Conservation (phyloP, 2,888 invertebrate genomes). For the Trachelus tabidus region DNA sequence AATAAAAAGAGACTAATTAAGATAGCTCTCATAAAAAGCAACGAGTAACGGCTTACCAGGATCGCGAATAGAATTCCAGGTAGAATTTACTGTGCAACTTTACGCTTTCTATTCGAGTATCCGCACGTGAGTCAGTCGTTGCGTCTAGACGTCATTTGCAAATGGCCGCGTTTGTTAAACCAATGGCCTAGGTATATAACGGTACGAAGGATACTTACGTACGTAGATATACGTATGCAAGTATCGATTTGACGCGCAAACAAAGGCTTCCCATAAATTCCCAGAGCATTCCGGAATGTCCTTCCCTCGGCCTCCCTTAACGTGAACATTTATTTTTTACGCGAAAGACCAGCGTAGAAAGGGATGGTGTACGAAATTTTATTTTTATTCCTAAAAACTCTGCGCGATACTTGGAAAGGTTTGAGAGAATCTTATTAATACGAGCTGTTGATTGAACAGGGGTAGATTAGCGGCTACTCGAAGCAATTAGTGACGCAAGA, state of each 20-base stretch:
- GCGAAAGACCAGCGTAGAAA: background rate
- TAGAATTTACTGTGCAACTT: background rate
- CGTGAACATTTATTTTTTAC: background rate
- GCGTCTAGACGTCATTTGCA: background rate
- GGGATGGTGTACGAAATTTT: background rate
- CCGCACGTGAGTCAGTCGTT: background rate
- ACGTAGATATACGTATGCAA: slow-evolving; percentile 25
- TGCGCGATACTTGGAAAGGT: background rate
- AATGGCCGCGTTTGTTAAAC: slow-evolving; percentile 20
- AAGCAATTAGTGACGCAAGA: background rate
- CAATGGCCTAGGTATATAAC: slow-evolving; percentile 10
- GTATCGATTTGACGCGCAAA: slow-evolving; percentile 35
- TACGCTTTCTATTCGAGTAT: background rate
- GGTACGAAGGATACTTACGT: slow-evolving; percentile 16
- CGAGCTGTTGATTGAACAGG: background rate
- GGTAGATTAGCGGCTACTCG: background rate
- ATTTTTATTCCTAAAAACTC: background rate
- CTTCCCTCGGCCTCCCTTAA: background rate
- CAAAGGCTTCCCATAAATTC: background rate
- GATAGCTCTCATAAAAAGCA: background rate
- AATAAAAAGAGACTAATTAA: background rate
- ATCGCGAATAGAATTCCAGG: background rate
- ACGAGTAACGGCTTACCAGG: background rate
- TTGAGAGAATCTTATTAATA: background rate
- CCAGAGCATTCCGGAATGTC: background rate